phyloP scores from a whole-genome alignment of 30 jellyfish, hydroid and myxozoan species.

The Aurelia sp. region DNA sequence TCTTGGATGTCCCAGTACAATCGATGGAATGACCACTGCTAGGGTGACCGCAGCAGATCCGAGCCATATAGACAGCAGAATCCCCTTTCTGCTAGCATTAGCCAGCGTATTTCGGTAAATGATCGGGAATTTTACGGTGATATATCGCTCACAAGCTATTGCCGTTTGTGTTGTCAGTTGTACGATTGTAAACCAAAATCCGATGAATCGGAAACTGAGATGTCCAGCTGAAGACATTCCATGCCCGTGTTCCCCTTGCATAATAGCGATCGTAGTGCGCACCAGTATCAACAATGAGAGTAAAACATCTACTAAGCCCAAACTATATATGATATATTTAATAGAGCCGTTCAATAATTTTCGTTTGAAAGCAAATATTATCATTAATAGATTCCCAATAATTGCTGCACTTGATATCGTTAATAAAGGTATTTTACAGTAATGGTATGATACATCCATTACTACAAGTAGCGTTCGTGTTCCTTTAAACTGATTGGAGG shows the following conservation, averaged over 20 bases:
- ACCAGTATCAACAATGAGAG: neutral
- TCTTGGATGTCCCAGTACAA: constrained; percentile 1
- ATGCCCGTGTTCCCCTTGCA: neutral
- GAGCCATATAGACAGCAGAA: neutral
- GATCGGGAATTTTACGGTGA: constrained; percentile 5
- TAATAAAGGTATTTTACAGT: neutral
- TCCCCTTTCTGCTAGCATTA: neutral
- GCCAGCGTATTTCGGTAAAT: constrained; percentile 2
- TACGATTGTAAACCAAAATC: neutral
- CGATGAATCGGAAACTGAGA: constrained; percentile 8
- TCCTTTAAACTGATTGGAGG: no score
- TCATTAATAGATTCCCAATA: neutral
- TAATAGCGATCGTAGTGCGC: neutral
- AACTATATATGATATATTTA: constrained; percentile 1
- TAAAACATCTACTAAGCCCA: neutral
- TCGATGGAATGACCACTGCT: constrained; percentile 12
- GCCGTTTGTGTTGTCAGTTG: constrained; percentile 16
- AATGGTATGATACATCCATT: neutral
- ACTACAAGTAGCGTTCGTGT: no score
- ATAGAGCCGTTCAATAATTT: constrained; percentile 4
- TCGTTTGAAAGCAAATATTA: neutral
- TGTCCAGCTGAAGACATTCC: neutral
- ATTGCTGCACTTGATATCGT: constrained; percentile 7
- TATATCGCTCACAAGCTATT: constrained; percentile 10
- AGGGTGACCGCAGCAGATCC: neutral